These are phyloP conservation scores for Physella acuta DNA, from an alignment of 1,140 invertebrate genomes.

Conservation along the genomic window DNA sequence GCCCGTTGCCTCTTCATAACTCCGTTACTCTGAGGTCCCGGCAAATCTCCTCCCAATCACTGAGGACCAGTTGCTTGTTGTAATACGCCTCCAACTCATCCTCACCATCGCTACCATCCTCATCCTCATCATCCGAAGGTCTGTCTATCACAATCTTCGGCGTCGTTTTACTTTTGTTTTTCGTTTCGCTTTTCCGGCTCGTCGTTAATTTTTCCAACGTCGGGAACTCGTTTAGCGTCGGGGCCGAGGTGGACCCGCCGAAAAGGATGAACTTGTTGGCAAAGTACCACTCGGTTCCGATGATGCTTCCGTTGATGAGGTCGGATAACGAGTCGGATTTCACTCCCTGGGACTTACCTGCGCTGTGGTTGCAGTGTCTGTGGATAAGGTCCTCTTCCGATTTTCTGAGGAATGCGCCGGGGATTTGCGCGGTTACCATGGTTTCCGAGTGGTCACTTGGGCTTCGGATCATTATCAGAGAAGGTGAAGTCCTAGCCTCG, in stretches of 20 bases:
- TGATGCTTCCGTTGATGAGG: not conserved
- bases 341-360: not conserved
- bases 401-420: not conserved
- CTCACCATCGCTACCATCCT: not conserved
- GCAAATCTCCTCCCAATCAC: constrained; percentile 25
- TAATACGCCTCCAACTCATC: constrained; percentile 17
- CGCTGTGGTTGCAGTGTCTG: not conserved
- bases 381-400: constrained; percentile 15
- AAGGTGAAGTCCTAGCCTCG: too few species aligned
- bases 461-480: too few species aligned
- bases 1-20: constrained; percentile 2
- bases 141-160: constrained; percentile 21
- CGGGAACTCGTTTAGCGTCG: not conserved
- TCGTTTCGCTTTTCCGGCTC: not conserved
- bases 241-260: not conserved
- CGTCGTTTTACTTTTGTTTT: not conserved
- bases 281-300: not conserved
- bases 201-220: too few species aligned
- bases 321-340: constrained; percentile 2
- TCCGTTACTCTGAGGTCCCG: constrained; percentile 20
- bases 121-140: constrained; percentile 22
- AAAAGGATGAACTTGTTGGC: not conserved
- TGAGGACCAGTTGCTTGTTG: constrained; percentile 12
- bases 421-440: too few species aligned
- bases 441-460: too few species aligned